These are phyloP conservation scores for Ormyrus labotus DNA, from an alignment of 2,888 invertebrate genomes.

Conservation along the genomic window DNA sequence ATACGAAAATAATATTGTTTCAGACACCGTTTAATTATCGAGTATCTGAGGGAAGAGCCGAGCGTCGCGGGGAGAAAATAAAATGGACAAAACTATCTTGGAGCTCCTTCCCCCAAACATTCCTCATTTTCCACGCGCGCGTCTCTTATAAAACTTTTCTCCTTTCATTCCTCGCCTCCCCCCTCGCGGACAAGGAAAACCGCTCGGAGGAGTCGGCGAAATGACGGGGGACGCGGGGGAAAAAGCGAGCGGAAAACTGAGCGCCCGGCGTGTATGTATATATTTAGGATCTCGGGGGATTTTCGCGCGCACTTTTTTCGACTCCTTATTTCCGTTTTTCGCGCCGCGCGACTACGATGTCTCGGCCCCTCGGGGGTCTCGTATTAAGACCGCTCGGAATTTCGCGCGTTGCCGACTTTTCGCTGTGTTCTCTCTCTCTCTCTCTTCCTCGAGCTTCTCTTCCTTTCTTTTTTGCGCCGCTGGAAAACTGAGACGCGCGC, in stretches of 20 bases:
- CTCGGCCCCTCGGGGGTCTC: constrained; percentile 40
- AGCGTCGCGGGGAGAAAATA: not conserved
- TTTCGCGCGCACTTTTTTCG: constrained; percentile 51
- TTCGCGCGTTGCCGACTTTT: constrained; percentile 16
- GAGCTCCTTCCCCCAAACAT: constrained; percentile 1
- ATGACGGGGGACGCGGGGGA: not conserved
- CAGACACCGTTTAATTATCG: constrained; percentile 8
- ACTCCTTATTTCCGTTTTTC: constrained; percentile 55
- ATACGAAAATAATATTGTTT: not conserved
- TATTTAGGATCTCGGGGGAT: constrained; percentile 45
- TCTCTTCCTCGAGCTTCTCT: not conserved
- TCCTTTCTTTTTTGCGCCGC: not conserved
- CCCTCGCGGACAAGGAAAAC: constrained; percentile 18
- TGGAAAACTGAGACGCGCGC: constrained; percentile 10
- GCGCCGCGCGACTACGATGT: constrained; percentile 10
- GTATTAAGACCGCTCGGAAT: constrained; percentile 37
- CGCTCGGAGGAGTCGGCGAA: constrained; percentile 20
- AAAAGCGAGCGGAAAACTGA: not conserved
- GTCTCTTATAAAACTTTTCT: constrained; percentile 37
- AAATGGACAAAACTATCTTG: not conserved
- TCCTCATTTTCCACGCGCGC: constrained; percentile 35
- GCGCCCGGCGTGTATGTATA: not conserved
- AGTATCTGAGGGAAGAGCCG: not conserved
- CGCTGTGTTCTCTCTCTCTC: not conserved
- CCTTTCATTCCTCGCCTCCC: constrained; percentile 3